phyloP scores from a whole-genome alignment of 2,113 vertebrate genomes.

The Porphyrio hochstetteri region DNA sequence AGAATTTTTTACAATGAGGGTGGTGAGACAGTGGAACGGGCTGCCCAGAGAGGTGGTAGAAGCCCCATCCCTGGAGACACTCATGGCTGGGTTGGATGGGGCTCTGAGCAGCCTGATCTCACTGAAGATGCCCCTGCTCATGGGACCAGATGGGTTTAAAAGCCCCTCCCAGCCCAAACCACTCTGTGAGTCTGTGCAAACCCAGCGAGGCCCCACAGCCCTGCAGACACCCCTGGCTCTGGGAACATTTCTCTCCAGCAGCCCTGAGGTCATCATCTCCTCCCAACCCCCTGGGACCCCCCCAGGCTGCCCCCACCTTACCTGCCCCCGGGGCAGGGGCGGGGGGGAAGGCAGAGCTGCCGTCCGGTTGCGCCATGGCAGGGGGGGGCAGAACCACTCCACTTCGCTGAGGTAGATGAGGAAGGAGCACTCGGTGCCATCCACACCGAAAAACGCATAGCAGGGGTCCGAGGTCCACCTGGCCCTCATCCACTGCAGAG shows the following conservation, averaged over 20 bases:
- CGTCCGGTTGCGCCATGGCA: conserved; percentile 89
- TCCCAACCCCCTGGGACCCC: accelerated
- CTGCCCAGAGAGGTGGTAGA: not conserved
- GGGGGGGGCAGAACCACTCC: conserved; percentile 96
- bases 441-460: conserved; percentile 95
- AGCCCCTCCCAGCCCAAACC: not conserved
- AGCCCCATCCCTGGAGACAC: not conserved
- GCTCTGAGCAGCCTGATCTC: not conserved
- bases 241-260: not conserved
- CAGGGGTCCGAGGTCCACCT: conserved; percentile 98
- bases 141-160: accelerated
- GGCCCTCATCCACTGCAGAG: conserved; percentile 92
- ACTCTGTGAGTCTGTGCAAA: accelerated
- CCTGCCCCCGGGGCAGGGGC: conserved; percentile 79
- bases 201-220: accelerated
- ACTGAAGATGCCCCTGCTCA: not conserved
- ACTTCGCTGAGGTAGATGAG: conserved; percentile 96
- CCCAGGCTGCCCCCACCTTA: conserved; percentile 21
- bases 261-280: accelerated
- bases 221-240: not conserved
- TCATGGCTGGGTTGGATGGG: accelerated
- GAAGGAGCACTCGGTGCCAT: conserved; percentile 96
- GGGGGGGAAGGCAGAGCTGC: conserved; percentile 62
- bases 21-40: not conserved
- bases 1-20: not conserved